A percentile compares a stretch with the other conserved stretches of the same genome.
These are phyloP conservation scores for Dasypogon diadema DNA, from an alignment of 2,888 invertebrate genomes.

Conservation along the genomic window DNA sequence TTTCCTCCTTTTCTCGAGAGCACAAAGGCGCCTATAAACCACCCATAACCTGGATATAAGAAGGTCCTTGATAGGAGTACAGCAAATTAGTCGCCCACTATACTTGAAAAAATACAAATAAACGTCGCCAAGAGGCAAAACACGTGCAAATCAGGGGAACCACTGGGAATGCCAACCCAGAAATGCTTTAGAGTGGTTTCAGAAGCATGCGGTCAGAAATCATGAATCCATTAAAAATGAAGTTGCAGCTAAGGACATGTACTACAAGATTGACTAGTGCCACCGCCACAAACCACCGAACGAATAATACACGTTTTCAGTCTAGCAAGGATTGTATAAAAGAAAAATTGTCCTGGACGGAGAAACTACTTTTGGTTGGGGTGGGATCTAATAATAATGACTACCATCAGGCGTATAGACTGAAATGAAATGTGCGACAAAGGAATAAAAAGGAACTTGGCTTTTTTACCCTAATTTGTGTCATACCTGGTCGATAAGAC, in stretches of 20 bases:
- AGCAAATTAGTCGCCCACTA: constrained; percentile 47
- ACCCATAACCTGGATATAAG: constrained; percentile 6
- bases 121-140: constrained; percentile 10
- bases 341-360: not conserved
- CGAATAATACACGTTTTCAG: too few relatives aligned
- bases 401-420: too few relatives aligned
- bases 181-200: constrained; percentile 23
- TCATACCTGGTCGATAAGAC: not conserved
- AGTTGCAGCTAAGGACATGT: constrained; percentile 27
- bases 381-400: not conserved
- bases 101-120: not conserved
- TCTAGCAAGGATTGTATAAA: not conserved
- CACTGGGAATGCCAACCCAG: not conserved
- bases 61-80: constrained; percentile 16
- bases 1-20: constrained; percentile 35
- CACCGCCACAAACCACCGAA: not conserved
- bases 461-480: not conserved
- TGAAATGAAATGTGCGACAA: not conserved
- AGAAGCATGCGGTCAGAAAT: constrained; percentile 40
- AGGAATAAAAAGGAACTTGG: not conserved
- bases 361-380: not conserved
- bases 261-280: too few relatives aligned
- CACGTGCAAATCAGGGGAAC: constrained; percentile 43
- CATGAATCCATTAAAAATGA: constrained; percentile 20
- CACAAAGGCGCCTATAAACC: constrained; percentile 40